Evolutionary conservation across 2,113 vertebrate species (phyloP).

Genomic region (Eulacestoma nigropectus): DNA sequence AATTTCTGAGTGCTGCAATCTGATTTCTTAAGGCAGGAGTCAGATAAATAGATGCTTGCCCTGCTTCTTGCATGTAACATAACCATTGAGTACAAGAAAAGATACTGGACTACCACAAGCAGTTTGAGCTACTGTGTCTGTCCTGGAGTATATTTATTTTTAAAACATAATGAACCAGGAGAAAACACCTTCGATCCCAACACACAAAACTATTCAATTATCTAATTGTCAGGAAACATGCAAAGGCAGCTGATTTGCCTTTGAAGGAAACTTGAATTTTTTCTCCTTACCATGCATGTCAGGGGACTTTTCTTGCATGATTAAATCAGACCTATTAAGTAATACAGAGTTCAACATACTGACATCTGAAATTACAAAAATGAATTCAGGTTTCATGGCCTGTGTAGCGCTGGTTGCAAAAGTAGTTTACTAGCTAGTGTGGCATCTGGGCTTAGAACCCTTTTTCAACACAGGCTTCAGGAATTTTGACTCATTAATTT

Average conservation of each 20-base stretch:
- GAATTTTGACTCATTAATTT: neutral
- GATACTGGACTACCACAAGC: rapidly evolving
- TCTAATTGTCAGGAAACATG: neutral
- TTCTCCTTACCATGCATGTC: neutral
- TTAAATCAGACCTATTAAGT: neutral
- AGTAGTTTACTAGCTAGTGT: neutral
- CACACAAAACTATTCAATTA: neutral
- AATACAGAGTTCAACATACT: neutral
- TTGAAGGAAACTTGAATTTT: neutral
- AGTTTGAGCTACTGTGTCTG: neutral
- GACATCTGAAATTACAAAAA: neutral
- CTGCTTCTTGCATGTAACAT: neutral
- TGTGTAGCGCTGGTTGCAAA: neutral
- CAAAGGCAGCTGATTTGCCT: neutral
- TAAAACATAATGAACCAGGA: neutral
- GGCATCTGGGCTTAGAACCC: neutral
- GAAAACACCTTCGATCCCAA: neutral
- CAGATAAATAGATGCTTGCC: neutral
- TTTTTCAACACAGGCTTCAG: neutral
- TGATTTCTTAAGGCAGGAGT: neutral
- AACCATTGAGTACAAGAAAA: neutral
- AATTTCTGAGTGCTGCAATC: neutral
- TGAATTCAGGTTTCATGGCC: neutral
- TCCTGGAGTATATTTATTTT: neutral
- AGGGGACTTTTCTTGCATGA: neutral